These are phyloP conservation scores for Camelus dromedarius DNA, from an alignment of 2,113 vertebrate genomes.

Conservation along the genomic window DNA sequence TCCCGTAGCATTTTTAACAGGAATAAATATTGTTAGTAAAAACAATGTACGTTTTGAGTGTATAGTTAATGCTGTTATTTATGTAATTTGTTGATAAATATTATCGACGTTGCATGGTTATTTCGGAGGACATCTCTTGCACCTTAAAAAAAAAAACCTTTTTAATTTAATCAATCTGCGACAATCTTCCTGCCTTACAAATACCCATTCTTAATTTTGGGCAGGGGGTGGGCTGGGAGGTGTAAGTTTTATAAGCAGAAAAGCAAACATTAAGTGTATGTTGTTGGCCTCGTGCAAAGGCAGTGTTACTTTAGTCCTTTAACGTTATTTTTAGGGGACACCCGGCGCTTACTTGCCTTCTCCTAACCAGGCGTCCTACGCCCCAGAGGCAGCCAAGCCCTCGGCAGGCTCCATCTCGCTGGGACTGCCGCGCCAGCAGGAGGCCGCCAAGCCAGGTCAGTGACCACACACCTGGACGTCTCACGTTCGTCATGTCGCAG, in stretches of 20 bases:
- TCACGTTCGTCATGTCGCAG: not conserved
- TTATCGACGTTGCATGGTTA: not conserved
- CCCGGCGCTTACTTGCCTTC: constrained; percentile 97
- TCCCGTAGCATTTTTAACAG: not conserved
- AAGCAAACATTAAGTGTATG: not conserved
- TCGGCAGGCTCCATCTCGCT: constrained; percentile 97
- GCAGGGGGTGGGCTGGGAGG: not conserved
- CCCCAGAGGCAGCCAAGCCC: constrained; percentile 93
- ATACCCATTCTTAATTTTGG: constrained; percentile 25
- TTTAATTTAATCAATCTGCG: not conserved
- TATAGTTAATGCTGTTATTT: not conserved
- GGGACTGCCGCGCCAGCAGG: constrained; percentile 96
- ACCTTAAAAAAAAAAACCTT: not conserved
- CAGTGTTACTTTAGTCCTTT: constrained; percentile 29
- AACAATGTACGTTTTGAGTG: not conserved
- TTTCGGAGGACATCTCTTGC: not conserved
- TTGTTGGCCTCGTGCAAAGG: constrained; percentile 28
- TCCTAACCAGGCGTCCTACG: constrained; percentile 92
- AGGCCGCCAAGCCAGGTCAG: constrained; percentile 94
- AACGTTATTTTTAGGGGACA: constrained; percentile 92
- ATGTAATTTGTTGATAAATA: constrained; percentile 32
- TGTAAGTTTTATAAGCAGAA: constrained; percentile 25
- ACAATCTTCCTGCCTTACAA: not conserved
- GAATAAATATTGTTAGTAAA: not conserved
- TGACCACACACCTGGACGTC: not conserved